These are phyloP conservation scores for Actinia tenebrosa DNA, from an alignment of 64 coral and sea anemone genomes.

Conservation along the genomic window DNA sequence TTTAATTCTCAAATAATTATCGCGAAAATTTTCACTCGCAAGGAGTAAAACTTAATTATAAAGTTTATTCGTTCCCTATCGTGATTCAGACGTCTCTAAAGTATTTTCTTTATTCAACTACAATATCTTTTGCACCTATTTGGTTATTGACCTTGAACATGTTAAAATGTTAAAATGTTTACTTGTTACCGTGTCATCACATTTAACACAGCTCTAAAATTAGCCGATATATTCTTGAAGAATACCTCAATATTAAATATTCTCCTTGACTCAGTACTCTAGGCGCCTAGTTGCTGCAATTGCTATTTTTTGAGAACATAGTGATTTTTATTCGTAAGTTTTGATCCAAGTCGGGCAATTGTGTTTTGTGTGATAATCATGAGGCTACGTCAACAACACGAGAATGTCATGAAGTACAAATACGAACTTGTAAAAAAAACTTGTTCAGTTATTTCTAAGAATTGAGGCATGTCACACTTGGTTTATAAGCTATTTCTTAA, in stretches of 20 bases:
- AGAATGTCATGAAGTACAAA: background rate
- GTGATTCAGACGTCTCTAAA: no score
- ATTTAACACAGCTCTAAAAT: background rate
- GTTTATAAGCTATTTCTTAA: background rate
- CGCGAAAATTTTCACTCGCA: no score
- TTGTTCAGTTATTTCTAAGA: background rate
- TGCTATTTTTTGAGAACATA: background rate
- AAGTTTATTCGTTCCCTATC: no score
- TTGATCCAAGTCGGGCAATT: background rate
- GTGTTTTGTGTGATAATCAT: background rate
- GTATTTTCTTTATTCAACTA: no score
- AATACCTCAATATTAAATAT: background rate
- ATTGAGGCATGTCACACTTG: background rate
- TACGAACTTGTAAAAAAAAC: background rate
- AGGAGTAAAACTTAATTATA: no score
- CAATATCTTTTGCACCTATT: background rate
- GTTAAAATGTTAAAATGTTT: background rate
- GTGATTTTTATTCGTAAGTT: background rate
- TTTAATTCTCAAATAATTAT: no score
- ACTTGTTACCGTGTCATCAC: background rate
- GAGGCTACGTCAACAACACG: background rate
- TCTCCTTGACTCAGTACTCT: background rate
- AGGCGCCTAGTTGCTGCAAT: background rate
- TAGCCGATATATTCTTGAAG: background rate
- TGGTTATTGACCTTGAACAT: background rate